Percentiles rank a stretch among this genome's conserved stretches.
phyloP scores from a whole-genome alignment of 1,140 invertebrate species.

The Nasonia giraulti region DNA sequence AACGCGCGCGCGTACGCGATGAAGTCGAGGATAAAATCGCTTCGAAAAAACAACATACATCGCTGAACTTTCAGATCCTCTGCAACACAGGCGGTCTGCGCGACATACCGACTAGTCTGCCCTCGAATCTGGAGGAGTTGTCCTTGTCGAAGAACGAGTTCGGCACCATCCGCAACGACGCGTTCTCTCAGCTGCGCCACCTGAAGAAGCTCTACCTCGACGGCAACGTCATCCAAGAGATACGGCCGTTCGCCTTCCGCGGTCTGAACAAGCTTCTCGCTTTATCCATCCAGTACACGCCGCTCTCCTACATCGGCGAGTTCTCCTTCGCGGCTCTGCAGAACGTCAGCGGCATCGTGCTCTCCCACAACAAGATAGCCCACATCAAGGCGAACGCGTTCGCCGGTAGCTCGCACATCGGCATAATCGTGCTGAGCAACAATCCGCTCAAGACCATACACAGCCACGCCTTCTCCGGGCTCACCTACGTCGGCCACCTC shows the following conservation, averaged over 20 bases:
- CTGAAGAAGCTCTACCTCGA: slow-evolving; percentile 85
- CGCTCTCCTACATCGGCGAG: slow-evolving; percentile 82
- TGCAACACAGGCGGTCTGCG: slow-evolving; percentile 88
- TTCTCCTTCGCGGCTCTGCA: slow-evolving; percentile 89
- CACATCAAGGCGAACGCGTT: slow-evolving; percentile 87
- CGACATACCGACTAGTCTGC: slow-evolving; percentile 84
- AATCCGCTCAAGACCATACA: slow-evolving; percentile 85
- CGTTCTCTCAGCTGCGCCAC: slow-evolving; percentile 82
- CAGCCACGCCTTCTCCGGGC: slow-evolving; percentile 85
- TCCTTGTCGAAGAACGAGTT: slow-evolving; percentile 88
- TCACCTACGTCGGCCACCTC: slow-evolving; percentile 85
- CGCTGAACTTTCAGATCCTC: slow-evolving; percentile 78
- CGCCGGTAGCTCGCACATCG: slow-evolving; percentile 87
- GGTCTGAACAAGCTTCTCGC: slow-evolving; percentile 84
- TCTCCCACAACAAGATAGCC: slow-evolving; percentile 86
- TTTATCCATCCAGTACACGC: slow-evolving; percentile 87
- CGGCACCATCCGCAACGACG: slow-evolving; percentile 84
- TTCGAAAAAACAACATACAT: too few relatives aligned
- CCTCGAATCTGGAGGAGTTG: slow-evolving; percentile 84
- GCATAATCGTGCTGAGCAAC: slow-evolving; percentile 82
- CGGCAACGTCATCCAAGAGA: slow-evolving; percentile 85
- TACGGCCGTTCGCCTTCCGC: slow-evolving; percentile 88
- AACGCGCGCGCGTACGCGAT: neutral
- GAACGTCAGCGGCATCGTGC: slow-evolving; percentile 83
- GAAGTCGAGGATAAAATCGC: neutral